Percentiles rank a stretch among this genome's conserved stretches.
phyloP scores from a whole-genome alignment of 2,113 vertebrate genomes.

The Bos javanicus region DNA sequence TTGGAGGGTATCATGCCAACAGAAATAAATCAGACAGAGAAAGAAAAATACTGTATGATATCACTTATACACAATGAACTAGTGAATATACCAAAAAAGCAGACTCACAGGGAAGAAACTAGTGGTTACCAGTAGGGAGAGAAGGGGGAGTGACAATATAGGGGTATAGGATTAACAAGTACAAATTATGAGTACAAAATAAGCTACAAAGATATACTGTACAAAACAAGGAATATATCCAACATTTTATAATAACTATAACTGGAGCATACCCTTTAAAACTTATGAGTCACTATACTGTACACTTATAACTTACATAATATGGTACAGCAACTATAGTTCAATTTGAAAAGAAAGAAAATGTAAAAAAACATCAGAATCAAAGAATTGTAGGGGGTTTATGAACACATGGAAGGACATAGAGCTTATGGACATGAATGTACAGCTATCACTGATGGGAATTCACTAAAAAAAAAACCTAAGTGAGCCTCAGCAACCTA shows the following conservation, averaged over 20 bases:
- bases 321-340: neutral
- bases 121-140: neutral
- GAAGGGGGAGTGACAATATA: neutral
- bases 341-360: neutral
- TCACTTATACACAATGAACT: neutral
- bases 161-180: neutral
- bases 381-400: neutral
- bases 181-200: neutral
- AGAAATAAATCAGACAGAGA: neutral
- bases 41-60: neutral
- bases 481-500: neutral
- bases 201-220: neutral
- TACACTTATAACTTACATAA: neutral
- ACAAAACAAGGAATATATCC: neutral
- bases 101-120: neutral
- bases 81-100: neutral
- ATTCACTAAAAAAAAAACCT: neutral
- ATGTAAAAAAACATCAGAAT: slow-evolving; percentile 2
- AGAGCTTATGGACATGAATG: neutral
- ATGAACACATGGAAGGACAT: neutral
- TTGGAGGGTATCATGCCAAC: neutral
- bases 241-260: neutral
- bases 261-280: neutral
- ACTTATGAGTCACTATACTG: neutral
- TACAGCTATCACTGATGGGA: neutral